phyloP scores from a whole-genome alignment of 2,797 vertebrate species.

The Rhabdophis nuchalis region DNA sequence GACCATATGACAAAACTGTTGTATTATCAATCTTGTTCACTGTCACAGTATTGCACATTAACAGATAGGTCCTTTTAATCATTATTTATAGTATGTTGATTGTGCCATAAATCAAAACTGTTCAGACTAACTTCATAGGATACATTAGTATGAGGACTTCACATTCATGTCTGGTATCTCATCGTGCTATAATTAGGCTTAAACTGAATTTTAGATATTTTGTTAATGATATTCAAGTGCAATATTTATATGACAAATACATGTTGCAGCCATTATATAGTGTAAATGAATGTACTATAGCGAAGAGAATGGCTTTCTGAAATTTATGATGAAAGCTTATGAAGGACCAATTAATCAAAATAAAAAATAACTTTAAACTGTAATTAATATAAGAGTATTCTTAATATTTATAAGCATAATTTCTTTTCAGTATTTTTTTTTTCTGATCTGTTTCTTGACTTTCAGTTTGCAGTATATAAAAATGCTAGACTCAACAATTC shows the following conservation, averaged over 20 bases:
- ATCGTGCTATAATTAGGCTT: background rate
- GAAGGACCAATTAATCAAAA: background rate
- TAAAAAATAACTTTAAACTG: background rate
- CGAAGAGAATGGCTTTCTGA: background rate
- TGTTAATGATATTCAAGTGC: background rate
- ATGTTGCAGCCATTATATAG: background rate
- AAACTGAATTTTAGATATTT: background rate
- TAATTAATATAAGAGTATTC: background rate
- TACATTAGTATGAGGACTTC: background rate
- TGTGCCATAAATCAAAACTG: background rate
- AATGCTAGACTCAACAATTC: conserved; percentile 15
- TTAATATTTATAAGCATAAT: conserved; percentile 7
- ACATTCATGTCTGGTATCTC: background rate
- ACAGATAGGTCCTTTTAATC: background rate
- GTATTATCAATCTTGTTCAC: background rate
- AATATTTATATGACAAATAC: too few relatives aligned
- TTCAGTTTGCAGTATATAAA: conserved; percentile 23
- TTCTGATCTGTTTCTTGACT: background rate
- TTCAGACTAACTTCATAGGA: background rate
- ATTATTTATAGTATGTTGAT: background rate
- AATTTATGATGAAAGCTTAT: background rate
- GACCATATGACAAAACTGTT: background rate
- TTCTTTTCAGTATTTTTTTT: conserved; percentile 38
- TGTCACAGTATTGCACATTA: background rate
- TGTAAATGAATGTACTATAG: background rate